Evolutionary conservation across 2,113 vertebrate species (phyloP).

Genomic region (Fulica atra): DNA sequence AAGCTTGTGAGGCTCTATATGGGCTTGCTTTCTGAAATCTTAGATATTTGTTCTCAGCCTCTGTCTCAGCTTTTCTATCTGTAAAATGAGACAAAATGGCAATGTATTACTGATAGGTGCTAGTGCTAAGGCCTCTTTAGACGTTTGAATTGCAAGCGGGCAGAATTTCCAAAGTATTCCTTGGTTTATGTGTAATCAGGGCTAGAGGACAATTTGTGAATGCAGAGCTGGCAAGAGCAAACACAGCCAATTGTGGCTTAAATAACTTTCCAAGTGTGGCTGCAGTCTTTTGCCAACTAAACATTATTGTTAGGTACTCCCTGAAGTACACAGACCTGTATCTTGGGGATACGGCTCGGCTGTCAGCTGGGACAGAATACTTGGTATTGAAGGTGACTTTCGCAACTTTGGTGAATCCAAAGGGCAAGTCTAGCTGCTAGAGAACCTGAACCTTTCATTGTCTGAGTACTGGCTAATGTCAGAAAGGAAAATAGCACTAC

Average conservation of each 20-base stretch:
- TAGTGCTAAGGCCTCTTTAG: not conserved
- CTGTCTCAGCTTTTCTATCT: not conserved
- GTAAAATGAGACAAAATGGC: not conserved
- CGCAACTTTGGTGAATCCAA: not conserved
- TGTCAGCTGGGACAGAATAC: not conserved
- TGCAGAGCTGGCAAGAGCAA: not conserved
- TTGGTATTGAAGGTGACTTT: not conserved
- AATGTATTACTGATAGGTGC: not conserved
- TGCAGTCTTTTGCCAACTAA: not conserved
- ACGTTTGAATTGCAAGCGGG: not conserved
- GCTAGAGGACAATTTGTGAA: not conserved
- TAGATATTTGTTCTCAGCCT: not conserved
- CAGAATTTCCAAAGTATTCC: not conserved
- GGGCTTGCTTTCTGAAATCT: not conserved
- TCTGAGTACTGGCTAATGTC: not conserved
- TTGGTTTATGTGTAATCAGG: conserved; percentile 18
- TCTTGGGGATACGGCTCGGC: not conserved
- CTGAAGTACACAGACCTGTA: not conserved
- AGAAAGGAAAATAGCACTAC: not conserved
- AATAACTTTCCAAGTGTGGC: not conserved
- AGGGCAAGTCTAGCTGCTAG: not conserved
- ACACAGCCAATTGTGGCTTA: not conserved
- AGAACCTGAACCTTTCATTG: not conserved
- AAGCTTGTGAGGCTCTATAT: not conserved
- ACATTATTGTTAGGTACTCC: not conserved